Evolutionary conservation across 2,113 vertebrate species (phyloP).

Genomic region (Orientallactaga bullata): DNA sequence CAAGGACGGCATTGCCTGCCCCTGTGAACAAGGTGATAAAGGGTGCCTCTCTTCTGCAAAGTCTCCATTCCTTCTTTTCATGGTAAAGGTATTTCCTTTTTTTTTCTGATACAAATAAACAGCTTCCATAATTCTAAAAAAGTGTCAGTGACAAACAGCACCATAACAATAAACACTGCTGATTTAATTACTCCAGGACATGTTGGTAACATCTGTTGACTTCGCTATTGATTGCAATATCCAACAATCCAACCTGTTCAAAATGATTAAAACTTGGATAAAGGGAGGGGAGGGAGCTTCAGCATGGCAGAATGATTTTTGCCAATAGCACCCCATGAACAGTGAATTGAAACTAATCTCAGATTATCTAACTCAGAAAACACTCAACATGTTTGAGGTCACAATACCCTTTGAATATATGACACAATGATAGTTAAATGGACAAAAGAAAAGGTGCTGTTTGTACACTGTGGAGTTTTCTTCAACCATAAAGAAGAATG

Average conservation of each 20-base stretch:
- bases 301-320: not conserved
- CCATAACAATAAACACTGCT: not conserved
- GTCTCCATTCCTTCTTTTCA: not conserved
- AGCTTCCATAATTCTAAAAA: not conserved
- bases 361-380: not conserved
- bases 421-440: not conserved
- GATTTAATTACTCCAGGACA: not conserved
- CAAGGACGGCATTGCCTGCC: not conserved
- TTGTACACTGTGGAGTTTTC: not conserved
- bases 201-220: not conserved
- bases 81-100: not conserved
- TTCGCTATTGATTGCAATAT: not conserved
- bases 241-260: not conserved
- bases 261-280: not conserved
- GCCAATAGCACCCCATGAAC: not conserved
- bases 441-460: not conserved
- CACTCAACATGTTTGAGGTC: not conserved
- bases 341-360: not conserved
- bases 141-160: not conserved
- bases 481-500: not conserved
- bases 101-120: not conserved
- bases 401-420: not conserved
- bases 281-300: not conserved
- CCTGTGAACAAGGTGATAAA: not conserved
- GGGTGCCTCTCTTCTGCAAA: conserved; percentile 1